Percentiles rank a stretch among this genome's conserved stretches.
Conservation (phyloP, 1,140 invertebrate genomes). For the Drosophila arawakana region DNA sequence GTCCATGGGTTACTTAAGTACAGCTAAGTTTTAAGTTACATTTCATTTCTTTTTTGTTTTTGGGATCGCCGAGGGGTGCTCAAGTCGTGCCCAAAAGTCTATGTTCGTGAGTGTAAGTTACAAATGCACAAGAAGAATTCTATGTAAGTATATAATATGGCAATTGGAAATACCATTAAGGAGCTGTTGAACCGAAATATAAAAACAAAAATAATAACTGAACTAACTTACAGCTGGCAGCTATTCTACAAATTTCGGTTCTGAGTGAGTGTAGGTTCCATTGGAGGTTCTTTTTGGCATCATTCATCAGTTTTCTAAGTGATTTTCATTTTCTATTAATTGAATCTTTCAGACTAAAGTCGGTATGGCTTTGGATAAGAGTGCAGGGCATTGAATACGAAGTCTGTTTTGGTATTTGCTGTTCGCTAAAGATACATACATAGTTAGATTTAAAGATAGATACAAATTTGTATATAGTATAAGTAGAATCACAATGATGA, state of each 20-base stretch:
- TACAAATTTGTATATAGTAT: conserved; percentile 29
- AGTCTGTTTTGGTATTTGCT: conserved; percentile 26
- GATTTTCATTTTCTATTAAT: conserved; percentile 1
- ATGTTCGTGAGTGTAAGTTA: conserved; percentile 36
- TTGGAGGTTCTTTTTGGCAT: conserved; percentile 22
- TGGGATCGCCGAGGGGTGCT: conserved; percentile 10
- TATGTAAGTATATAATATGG: conserved; percentile 9
- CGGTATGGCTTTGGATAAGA: not conserved
- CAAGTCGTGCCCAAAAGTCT: conserved; percentile 30
- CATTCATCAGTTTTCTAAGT: not conserved
- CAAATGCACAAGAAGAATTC: conserved; percentile 42
- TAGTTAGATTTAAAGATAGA: conserved; percentile 33
- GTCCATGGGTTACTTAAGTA: conserved; percentile 44
- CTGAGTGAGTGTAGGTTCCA: not conserved
- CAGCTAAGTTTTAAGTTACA: conserved; percentile 19
- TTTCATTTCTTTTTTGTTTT: not conserved
- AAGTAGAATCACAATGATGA: conserved; percentile 70
- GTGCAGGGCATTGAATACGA: conserved; percentile 12
- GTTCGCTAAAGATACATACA: conserved; percentile 36
- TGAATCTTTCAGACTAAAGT: not conserved
- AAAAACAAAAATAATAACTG: not conserved
- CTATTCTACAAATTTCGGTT: not conserved
- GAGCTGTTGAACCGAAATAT: not conserved
- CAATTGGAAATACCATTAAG: not conserved
- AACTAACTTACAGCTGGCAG: not conserved